Evolutionary conservation across 2,113 vertebrate genomes (phyloP).

Genomic region (Craseonycteris thonglongyai): DNA sequence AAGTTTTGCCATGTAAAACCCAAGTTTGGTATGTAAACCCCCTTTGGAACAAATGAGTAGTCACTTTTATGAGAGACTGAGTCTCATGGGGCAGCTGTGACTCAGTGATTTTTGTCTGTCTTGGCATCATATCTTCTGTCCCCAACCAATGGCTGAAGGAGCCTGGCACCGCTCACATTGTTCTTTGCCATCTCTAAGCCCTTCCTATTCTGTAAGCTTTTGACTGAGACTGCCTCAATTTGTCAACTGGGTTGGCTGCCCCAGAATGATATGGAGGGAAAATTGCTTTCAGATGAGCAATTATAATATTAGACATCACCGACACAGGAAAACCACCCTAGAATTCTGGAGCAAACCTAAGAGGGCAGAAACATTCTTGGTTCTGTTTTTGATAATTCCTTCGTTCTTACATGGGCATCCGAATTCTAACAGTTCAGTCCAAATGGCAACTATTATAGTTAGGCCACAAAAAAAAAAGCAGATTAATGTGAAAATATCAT

Average conservation of each 20-base stretch:
- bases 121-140: background rate
- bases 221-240: background rate
- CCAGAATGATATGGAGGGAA: background rate
- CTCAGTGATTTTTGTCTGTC: background rate
- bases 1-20: background rate
- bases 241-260: background rate
- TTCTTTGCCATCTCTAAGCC: background rate
- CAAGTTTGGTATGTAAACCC: background rate
- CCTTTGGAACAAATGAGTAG: background rate
- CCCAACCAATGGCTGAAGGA: background rate
- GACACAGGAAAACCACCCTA: background rate
- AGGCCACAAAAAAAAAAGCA: background rate
- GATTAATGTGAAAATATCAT: background rate
- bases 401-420: background rate
- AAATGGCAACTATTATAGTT: background rate
- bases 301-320: background rate
- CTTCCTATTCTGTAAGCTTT: background rate
- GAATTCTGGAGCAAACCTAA: background rate
- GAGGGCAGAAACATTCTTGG: background rate
- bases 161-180: background rate
- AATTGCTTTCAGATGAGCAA: background rate
- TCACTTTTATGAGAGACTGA: background rate
- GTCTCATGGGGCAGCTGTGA: background rate
- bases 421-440: background rate
- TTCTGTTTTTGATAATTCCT: background rate